A percentile compares a stretch with the other conserved stretches of the same genome.
phyloP scores from a whole-genome alignment of 2,113 vertebrate species.

The Leptocoma aspasia region DNA sequence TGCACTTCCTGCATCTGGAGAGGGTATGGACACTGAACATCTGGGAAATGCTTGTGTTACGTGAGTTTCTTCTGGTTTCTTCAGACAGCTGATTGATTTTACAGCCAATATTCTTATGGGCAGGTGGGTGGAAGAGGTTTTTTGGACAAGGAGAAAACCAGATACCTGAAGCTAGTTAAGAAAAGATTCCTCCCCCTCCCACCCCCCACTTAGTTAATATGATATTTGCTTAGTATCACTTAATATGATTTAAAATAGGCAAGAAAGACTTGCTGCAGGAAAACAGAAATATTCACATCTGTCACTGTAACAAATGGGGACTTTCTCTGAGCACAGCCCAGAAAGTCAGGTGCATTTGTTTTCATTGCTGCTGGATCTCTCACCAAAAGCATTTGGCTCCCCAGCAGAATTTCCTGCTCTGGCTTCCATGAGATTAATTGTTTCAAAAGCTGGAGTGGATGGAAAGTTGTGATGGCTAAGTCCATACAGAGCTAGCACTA shows the following conservation, averaged over 20 bases:
- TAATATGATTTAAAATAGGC: not conserved
- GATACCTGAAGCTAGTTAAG: not conserved
- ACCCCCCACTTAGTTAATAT: not conserved
- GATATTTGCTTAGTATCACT: not conserved
- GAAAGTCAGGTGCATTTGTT: slow-evolving; percentile 33
- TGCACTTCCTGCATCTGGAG: not conserved
- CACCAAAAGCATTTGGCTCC: slow-evolving; percentile 40
- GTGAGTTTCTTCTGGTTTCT: not conserved
- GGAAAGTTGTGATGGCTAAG: slow-evolving; percentile 20
- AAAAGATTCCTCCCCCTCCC: not conserved
- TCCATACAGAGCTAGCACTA: not conserved
- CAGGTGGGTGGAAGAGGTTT: not conserved
- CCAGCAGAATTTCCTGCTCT: slow-evolving; percentile 37
- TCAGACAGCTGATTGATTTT: not conserved
- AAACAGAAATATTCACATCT: not conserved
- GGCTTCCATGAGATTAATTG: slow-evolving; percentile 45
- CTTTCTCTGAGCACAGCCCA: not conserved
- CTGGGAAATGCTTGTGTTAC: not conserved
- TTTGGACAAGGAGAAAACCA: not conserved
- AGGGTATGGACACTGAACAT: not conserved
- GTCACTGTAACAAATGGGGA: not conserved
- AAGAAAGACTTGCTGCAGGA: not conserved
- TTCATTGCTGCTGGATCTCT: not conserved
- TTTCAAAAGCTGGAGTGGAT: slow-evolving; percentile 43
- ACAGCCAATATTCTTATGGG: not conserved